A percentile compares a stretch with the other conserved stretches of the same genome.
phyloP scores from a whole-genome alignment of 2,113 vertebrate species.

The Phrynosoma blainvillii region DNA sequence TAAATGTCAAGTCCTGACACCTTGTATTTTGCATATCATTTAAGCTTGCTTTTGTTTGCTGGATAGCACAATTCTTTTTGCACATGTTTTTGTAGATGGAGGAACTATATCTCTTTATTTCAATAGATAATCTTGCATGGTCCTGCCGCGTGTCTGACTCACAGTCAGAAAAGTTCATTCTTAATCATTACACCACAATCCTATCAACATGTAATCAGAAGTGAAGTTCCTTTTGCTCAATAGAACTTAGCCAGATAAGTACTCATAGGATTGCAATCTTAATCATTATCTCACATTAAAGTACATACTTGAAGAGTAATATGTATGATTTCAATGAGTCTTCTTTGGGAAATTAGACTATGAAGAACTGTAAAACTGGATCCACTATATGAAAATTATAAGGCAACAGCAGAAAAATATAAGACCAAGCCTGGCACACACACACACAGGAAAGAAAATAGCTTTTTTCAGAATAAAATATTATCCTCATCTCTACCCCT shows the following conservation, averaged over 20 bases:
- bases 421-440: conserved; percentile 33
- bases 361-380: conserved; percentile 20
- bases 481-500: conserved; percentile 32
- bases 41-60: conserved; percentile 20
- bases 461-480: conserved; percentile 41
- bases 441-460: conserved; percentile 44
- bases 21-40: conserved; percentile 52
- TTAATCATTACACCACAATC: neutral
- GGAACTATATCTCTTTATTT: neutral
- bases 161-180: neutral
- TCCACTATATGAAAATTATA: conserved; percentile 35
- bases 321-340: conserved; percentile 11
- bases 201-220: neutral
- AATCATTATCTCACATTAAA: neutral
- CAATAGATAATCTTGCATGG: neutral
- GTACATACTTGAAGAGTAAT: fast-evolving
- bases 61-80: neutral
- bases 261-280: neutral
- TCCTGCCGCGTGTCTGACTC: neutral
- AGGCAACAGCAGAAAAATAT: conserved; percentile 33
- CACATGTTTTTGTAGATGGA: neutral
- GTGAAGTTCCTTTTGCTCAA: neutral
- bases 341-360: conserved; percentile 9
- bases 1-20: conserved; percentile 61
- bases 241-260: no score